Base-by-base conservation (phyloP, 1,140 invertebrate species). In the Ceratina japonica region DNA sequence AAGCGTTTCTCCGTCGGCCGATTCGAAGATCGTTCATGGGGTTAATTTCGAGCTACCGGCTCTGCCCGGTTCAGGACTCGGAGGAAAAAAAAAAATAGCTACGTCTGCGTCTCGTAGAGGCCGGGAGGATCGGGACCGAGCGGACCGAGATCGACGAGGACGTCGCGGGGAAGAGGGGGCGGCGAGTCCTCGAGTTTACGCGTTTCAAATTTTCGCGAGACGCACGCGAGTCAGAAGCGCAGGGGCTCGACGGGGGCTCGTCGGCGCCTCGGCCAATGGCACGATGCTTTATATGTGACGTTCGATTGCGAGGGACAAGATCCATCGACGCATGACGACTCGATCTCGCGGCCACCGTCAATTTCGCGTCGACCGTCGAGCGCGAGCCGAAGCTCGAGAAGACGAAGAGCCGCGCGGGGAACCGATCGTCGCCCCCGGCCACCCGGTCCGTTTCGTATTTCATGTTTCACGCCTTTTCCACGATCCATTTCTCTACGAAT, bases 191-290 rank as follows among this genome's bases (percentile, higher is more conserved):
- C 37, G 37, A 44, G 10, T 44, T 44, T 44, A 44, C 37, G 52
- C 49, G 56, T 7, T 1, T 27, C 31, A 20, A 7, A 22, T 24
- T 44, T 44, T 44, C 37, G 10, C 1, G 3, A 31, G 74, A 58
- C 78, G 69, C 37, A 77, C 52, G 31, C 76, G 83, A 85, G 77
- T 81, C 70, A 80, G 80, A 65, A 75, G 70, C 75, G 18, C 68
- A 76, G 77, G 73, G 78, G 84, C 84, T 80, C 65, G 84, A 81
- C 81, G 68, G 75, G 62, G 84, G 85, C 84, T 49, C 54, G 85
- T 79, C 85, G 51, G 44, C 27, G 52, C 75, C 61, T 75, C 69
- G 64, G 13, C 85, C 85, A 87, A 87, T 87, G 27, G 51, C 61
- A 20, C 31, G 20, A n/a, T 1, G 3, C 20, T 56, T 3, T 31